Evolutionary conservation across 2,113 vertebrate genomes (phyloP), one percentile per base, ranked within the genome.

Genomic region (Mola mola): DNA sequence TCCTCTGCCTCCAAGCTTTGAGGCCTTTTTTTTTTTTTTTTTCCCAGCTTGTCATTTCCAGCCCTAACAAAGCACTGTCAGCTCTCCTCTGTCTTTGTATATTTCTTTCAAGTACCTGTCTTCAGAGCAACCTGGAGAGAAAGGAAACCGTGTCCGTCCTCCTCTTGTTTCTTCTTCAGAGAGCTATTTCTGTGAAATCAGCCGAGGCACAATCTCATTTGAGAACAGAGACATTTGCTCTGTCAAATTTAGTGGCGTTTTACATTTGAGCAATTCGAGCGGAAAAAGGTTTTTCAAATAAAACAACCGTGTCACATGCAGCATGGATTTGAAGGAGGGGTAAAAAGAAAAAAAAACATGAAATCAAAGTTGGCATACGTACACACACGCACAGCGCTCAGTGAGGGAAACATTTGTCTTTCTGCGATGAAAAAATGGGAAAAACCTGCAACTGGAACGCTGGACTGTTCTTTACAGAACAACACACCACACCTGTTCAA

Each of bases 41-140:
- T 8, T 16, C n/a, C n/a, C 73, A 62, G 64, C 78, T 72, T 70
- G 77, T 88, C 75, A 76, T 79, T 86, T 66, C 51, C 78, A 76
- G 76, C 60, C 76, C 72, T 81, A 75, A 85, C 74, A 81, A 87
- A 83, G 84, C 46, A 41, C 76, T 79, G 82, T 89, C 88, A 82
- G 83, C 63, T 80, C 61, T 67, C 66, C 68, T 83, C 80, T 56
- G 87, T 89, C 88, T 86, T 70, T 85, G 80, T 79, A 72, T 83
- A 78, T 76, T 84, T 78, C 81, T 71, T 89, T 90, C 83, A 90
- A 79, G 86, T 86, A 84, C 75, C 78, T 79, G 78, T 87, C 88
- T 82, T 70, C 76, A 80, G 43, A 87, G 72, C 65, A 34, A 43
- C 66, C 76, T 59, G 7, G 43, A 82, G 59, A 76, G 72, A 89